phyloP scores from a whole-genome alignment of 2,113 vertebrate genomes.

The Anolis carolinensis region DNA sequence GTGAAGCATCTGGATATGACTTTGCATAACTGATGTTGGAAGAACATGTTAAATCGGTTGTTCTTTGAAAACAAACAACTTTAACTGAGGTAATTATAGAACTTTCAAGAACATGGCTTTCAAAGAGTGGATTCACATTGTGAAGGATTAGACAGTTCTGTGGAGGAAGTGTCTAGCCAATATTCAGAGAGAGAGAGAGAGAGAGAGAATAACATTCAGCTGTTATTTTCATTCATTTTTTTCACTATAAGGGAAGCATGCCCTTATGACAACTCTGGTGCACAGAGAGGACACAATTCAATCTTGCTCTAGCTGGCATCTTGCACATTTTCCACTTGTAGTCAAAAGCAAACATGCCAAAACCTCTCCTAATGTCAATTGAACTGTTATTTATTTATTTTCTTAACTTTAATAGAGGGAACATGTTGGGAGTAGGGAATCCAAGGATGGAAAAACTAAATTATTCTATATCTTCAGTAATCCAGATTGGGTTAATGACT shows the following conservation, averaged over 20 bases:
- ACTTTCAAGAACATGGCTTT: not conserved
- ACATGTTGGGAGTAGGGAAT: too few species aligned
- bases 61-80: constrained; percentile 14
- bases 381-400: too few species aligned
- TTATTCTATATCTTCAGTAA: not conserved
- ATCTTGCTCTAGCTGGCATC: too few species aligned
- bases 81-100: not conserved
- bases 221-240: not conserved
- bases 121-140: not conserved
- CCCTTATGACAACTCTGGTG: not conserved
- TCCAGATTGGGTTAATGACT: not conserved
- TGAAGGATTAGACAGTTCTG: not conserved
- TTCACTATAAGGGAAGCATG: not conserved
- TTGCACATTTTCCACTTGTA: too few species aligned
- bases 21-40: constrained; percentile 5
- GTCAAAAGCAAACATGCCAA: too few species aligned
- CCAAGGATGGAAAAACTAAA: not conserved
- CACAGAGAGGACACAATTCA: too few species aligned
- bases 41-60: not conserved
- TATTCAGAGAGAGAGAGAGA: too few species aligned
- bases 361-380: too few species aligned
- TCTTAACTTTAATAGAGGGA: too few species aligned
- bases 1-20: constrained; percentile 17
- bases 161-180: not conserved
- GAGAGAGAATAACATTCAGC: not conserved